Conservation (phyloP, 1,140 invertebrate genomes). For the Bacillus rossius region DNA sequence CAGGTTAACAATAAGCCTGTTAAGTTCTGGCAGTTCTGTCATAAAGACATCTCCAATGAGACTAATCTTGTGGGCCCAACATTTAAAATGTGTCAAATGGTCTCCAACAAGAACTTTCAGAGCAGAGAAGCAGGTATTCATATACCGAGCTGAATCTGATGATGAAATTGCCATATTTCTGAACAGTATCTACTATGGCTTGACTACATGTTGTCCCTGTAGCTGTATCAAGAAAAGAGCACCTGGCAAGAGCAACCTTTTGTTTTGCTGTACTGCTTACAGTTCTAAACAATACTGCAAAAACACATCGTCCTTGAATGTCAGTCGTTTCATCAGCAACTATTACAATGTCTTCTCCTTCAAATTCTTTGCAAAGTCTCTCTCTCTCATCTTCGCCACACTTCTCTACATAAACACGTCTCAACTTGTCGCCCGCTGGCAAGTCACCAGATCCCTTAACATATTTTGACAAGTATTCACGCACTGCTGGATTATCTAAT, state of each 20-base stretch:
- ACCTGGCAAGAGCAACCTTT: not conserved
- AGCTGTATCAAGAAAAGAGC: slow-evolving; percentile 1
- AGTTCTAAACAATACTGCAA: slow-evolving; percentile 2
- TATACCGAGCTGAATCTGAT: slow-evolving; percentile 3
- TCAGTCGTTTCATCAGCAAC: slow-evolving; percentile 5
- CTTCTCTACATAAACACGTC: slow-evolving; percentile 1
- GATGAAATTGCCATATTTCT: not conserved
- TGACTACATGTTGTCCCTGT: not conserved
- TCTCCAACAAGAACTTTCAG: slow-evolving; percentile 1
- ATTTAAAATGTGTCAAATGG: slow-evolving; percentile 2
- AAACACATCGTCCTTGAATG: not conserved
- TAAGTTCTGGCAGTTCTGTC: not conserved
- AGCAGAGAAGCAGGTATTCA: slow-evolving; percentile 1
- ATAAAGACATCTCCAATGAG: slow-evolving; percentile 2
- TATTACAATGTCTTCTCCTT: slow-evolving; percentile 1
- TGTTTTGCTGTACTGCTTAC: not conserved
- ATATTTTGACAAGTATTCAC: not conserved
- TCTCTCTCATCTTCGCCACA: not conserved
- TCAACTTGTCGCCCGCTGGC: not conserved
- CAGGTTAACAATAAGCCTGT: not conserved
- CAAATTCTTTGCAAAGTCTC: not conserved
- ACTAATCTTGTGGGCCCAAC: slow-evolving; percentile 8
- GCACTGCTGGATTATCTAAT: not conserved
- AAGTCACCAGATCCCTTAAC: slow-evolving; percentile 7
- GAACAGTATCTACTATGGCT: not conserved